Percentiles rank a stretch among this genome's conserved stretches.
These are phyloP conservation scores for Lepidocolaptes lacrymiger DNA, from an alignment of 2,797 vertebrate species.

Conservation along the genomic window DNA sequence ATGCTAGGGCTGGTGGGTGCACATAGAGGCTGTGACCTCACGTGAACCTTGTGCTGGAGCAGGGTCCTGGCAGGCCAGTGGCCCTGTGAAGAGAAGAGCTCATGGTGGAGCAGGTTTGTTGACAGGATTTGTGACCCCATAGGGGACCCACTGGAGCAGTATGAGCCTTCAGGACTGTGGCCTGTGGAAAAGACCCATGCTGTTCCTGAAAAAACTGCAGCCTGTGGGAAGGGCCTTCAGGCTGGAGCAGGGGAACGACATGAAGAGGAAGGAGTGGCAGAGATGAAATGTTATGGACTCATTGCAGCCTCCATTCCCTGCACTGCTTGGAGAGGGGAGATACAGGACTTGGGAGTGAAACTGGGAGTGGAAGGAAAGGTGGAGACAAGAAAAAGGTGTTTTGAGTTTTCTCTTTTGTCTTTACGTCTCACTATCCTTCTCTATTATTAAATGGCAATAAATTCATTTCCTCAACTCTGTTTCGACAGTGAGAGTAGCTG, in stretches of 20 bases:
- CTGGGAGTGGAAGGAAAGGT: not conserved
- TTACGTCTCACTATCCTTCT: not conserved
- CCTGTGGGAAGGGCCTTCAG: not conserved
- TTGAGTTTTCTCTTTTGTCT: not conserved
- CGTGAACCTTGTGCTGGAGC: not conserved
- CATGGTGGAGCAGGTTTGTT: not conserved
- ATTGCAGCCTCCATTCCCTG: rapidly evolving
- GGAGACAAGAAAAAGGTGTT: not conserved
- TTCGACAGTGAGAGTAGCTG: not conserved
- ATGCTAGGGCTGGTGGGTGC: not conserved
- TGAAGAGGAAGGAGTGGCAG: not conserved
- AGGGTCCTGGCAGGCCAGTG: not conserved
- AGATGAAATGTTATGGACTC: not conserved
- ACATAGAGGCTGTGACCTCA: not conserved
- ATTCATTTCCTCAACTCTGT: not conserved
- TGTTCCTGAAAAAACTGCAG: not conserved
- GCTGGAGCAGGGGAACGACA: not conserved
- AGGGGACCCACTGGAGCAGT: not conserved
- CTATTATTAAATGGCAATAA: not conserved
- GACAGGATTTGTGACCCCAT: not conserved
- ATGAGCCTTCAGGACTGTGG: not conserved
- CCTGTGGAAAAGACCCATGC: not conserved
- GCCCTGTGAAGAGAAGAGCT: not conserved
- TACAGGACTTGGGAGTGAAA: not conserved
- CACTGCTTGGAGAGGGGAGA: not conserved